Conservation (phyloP, 2,797 vertebrate species). For the Hippoglossus hippoglossus region DNA sequence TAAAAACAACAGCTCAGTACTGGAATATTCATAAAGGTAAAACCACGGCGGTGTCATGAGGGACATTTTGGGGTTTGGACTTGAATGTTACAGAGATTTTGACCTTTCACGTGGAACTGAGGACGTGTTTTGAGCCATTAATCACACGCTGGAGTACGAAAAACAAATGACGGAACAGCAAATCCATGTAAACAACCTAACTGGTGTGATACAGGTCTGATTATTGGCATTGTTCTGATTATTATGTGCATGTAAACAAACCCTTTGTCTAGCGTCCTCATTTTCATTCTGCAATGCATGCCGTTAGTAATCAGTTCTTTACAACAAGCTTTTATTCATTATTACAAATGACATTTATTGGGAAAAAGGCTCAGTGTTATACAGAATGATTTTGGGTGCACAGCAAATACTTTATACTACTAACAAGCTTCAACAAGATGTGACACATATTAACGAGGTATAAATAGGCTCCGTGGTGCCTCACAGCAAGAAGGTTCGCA, state of each 20-base stretch:
- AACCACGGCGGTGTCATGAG: slow-evolving; percentile 2
- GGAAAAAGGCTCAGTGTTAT: too few relatives aligned
- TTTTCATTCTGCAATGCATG: slow-evolving; percentile 15
- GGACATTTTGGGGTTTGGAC: slow-evolving; percentile 4
- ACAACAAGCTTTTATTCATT: too few relatives aligned
- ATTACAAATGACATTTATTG: too few relatives aligned
- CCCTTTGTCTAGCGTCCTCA: slow-evolving; percentile 21
- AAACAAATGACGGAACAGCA: slow-evolving; percentile 29
- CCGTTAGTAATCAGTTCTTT: too few relatives aligned
- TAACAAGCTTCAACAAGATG: too few relatives aligned
- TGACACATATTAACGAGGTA: too few relatives aligned
- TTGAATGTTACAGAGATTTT: not conserved
- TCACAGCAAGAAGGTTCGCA: too few relatives aligned
- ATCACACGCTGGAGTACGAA: slow-evolving; percentile 13
- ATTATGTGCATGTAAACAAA: slow-evolving; percentile 42
- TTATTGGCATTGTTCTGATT: slow-evolving; percentile 33
- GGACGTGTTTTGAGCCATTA: slow-evolving; percentile 8
- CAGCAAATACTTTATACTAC: too few relatives aligned
- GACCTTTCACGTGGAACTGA: slow-evolving; percentile 15
- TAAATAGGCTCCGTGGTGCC: too few relatives aligned
- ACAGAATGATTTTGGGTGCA: too few relatives aligned
- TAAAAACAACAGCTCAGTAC: not conserved
- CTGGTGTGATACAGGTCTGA: slow-evolving; percentile 23
- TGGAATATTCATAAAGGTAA: slow-evolving; percentile 2
- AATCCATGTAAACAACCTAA: slow-evolving; percentile 27